phyloP scores from a whole-genome alignment of 2,113 vertebrate species.

The Petrocephalus microphthalmus region DNA sequence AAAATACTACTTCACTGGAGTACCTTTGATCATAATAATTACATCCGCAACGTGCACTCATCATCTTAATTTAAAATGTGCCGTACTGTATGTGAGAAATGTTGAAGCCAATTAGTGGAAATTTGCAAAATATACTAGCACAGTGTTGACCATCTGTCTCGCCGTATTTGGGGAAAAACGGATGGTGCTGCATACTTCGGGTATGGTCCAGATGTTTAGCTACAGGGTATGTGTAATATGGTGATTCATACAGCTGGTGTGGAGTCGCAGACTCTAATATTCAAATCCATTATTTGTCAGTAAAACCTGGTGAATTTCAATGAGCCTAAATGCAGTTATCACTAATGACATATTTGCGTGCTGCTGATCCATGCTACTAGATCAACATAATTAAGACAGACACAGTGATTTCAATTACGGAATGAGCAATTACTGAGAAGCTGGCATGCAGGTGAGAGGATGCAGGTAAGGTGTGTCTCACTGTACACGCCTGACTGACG shows the following conservation, averaged over 20 bases:
- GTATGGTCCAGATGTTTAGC: conserved; percentile 70
- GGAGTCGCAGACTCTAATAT: conserved; percentile 51
- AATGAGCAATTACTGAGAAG: background rate
- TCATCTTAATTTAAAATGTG: conserved; percentile 25
- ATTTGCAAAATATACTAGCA: conserved; percentile 22
- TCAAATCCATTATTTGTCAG: conserved; percentile 56
- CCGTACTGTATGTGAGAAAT: conserved; percentile 1
- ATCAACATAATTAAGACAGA: conserved; percentile 15
- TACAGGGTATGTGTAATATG: conserved; percentile 57
- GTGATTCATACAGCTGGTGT: conserved; percentile 62
- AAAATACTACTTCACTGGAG: conserved; percentile 6
- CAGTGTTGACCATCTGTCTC: conserved; percentile 30
- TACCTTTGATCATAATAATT: conserved; percentile 18
- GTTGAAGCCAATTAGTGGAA: conserved; percentile 23
- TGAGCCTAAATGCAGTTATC: conserved; percentile 11
- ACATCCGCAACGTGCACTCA: conserved; percentile 3
- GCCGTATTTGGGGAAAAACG: conserved; percentile 32
- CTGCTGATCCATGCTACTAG: conserved; percentile 29
- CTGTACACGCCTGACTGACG: background rate
- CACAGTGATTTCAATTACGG: background rate
- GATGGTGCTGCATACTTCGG: conserved; percentile 49
- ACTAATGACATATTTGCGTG: conserved; percentile 45
- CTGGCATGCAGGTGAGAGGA: background rate
- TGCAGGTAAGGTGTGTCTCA: background rate
- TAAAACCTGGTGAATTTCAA: conserved; percentile 56